Conservation (phyloP, 2,888 invertebrate genomes). For the Drosophila borealis region DNA sequence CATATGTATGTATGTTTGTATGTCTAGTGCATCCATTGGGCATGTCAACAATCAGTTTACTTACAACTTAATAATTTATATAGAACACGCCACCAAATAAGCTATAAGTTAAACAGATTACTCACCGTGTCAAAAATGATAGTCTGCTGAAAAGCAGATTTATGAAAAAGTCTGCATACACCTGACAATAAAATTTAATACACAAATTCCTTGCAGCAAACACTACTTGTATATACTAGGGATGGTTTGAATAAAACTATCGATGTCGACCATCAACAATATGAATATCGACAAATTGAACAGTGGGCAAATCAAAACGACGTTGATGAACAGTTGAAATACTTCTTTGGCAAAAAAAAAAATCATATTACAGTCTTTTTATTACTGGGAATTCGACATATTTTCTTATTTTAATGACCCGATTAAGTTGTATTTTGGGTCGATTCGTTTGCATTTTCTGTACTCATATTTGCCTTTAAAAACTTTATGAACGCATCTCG, state of each 20-base stretch:
- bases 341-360: not conserved
- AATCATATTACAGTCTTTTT: constrained; percentile 33
- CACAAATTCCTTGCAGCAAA: constrained; percentile 8
- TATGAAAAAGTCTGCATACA: constrained; percentile 1
- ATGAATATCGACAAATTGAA: not conserved
- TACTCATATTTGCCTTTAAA: constrained; percentile 35
- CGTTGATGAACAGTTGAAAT: not conserved
- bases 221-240: constrained; percentile 3
- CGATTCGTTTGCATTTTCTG: constrained; percentile 30
- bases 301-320: not conserved
- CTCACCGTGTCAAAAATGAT: constrained; percentile 16
- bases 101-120: too few relatives aligned
- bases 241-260: constrained; percentile 12
- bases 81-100: not conserved
- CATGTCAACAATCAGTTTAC: constrained; percentile 10
- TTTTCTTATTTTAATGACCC: not conserved
- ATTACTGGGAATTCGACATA: constrained; percentile 13
- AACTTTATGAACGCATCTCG: constrained; percentile 58
- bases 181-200: not conserved
- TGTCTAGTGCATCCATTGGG: not conserved
- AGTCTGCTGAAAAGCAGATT: constrained; percentile 19
- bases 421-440: not conserved
- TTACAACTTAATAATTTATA: not conserved
- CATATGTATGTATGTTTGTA: not conserved
- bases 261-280: constrained; percentile 12